Percentiles rank a stretch among this genome's conserved stretches.
Conservation (phyloP, 1,140 invertebrate species). For the silkworm (Bombyx mori) region ASM3026992v2 NC_085114.1:9436001-9436500, state of each 20-base stretch:
- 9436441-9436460: slow-evolving; percentile 99
- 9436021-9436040: slow-evolving; percentile 85
- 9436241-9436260: slow-evolving; percentile 87
- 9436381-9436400: slow-evolving; percentile 78
- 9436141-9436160: slow-evolving; percentile 91
- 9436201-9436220: slow-evolving; percentile 86
- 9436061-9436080: slow-evolving; percentile 84
- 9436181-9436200: slow-evolving; percentile 92
- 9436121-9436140: slow-evolving; percentile 96
- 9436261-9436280: slow-evolving; percentile 73
- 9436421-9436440: slow-evolving; percentile 98
- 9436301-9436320: slow-evolving; percentile 95
- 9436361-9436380: slow-evolving; percentile 95
- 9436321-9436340: slow-evolving; percentile 98
- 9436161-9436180: slow-evolving; percentile 97
- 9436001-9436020: slow-evolving; percentile 86
- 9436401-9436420: slow-evolving; percentile 97
- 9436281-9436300: slow-evolving; percentile 81
- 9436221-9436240: slow-evolving; percentile 94
- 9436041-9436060: slow-evolving; percentile 82
- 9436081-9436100: slow-evolving; percentile 84
- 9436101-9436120: slow-evolving; percentile 89
- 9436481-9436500: slow-evolving; percentile 97
- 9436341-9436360: slow-evolving; percentile 96
- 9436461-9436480: slow-evolving; percentile 97